Conservation (phyloP, 2,797 vertebrate genomes). For the Liparis tanakae region DNA sequence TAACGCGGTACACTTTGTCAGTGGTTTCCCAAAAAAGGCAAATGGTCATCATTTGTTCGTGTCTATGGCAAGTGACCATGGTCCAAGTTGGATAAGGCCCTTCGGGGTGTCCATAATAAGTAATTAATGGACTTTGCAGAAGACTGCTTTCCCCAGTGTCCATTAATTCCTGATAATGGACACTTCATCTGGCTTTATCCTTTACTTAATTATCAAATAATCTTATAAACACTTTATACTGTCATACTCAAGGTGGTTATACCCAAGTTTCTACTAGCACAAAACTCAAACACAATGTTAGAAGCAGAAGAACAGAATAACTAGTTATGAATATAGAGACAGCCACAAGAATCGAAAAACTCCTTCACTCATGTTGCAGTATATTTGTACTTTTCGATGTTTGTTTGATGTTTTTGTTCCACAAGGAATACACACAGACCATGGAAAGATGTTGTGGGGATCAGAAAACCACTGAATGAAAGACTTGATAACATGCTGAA, state of each 20-base stretch:
- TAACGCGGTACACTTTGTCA: neutral
- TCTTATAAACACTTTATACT: neutral
- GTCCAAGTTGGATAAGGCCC: neutral
- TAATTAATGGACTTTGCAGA: neutral
- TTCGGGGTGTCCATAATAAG: neutral
- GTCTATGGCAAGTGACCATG: neutral
- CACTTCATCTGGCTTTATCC: neutral
- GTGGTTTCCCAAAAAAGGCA: neutral
- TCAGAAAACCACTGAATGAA: neutral
- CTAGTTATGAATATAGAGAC: neutral
- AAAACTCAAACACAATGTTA: neutral
- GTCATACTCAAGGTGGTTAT: neutral
- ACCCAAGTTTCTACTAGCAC: neutral
- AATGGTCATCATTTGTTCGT: neutral
- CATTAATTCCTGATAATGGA: neutral
- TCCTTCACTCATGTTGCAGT: neutral
- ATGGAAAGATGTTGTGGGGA: neutral
- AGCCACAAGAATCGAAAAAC: neutral
- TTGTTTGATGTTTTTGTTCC: neutral
- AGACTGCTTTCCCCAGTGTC: neutral
- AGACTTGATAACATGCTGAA: neutral
- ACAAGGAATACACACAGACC: slow-evolving; percentile 1
- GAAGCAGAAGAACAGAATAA: neutral
- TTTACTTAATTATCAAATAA: neutral
- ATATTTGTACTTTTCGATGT: neutral